Base-by-base conservation (phyloP, 2,888 invertebrate genomes). In the Eucera pruinosa region DNA sequence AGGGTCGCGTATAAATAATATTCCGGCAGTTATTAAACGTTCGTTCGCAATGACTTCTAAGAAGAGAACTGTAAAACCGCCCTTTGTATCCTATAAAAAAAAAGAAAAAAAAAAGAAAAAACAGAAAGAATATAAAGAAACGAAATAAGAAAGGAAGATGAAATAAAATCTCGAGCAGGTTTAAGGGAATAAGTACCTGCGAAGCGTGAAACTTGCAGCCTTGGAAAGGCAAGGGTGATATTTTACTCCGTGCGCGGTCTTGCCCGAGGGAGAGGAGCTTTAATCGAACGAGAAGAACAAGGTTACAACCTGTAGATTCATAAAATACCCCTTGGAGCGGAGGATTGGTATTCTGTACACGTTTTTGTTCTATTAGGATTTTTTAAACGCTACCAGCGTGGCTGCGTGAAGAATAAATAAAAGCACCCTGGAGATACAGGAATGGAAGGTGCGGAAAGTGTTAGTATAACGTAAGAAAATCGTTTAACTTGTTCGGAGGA, bases 281-380 rank as follows among this genome's bases (percentile, higher is more conserved):
- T 74, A 77, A 83, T 84, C 78, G 84, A 83, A 83, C 68, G 62
- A 45, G 47, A 80, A 47, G 65, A 82, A 78, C 71, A 84, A 68
- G 73, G 70, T 82, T 78, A 69, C 78, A 82, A 78, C 84, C 82
- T 82, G 84, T 81, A 82, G 78, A 82, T 82, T 81, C 82, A 65
- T 78, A 71, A 82, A 84, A 84, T 74, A 71, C 66, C 55, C 50
- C 30, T 57, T 64, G 45, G 52, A 60, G 70, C 57, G 36, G 39
- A 43, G 61, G 23, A 15, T 45, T 13, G 7, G 20, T 61, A 69
- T 70, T 52, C 52, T 50, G 36, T 15, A 18, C 78, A 48, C 69
- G 58, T 52, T 11, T 30, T 11, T 36, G 48, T 50, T 54, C 77
- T 62, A 65, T 82, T 81, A 45, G 48, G 58, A 73, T 76, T 81